Percentiles rank a stretch among this genome's conserved stretches.
These are phyloP conservation scores for Sycophila sp. DNA, from an alignment of 1,140 invertebrate species.

Conservation along the genomic window DNA sequence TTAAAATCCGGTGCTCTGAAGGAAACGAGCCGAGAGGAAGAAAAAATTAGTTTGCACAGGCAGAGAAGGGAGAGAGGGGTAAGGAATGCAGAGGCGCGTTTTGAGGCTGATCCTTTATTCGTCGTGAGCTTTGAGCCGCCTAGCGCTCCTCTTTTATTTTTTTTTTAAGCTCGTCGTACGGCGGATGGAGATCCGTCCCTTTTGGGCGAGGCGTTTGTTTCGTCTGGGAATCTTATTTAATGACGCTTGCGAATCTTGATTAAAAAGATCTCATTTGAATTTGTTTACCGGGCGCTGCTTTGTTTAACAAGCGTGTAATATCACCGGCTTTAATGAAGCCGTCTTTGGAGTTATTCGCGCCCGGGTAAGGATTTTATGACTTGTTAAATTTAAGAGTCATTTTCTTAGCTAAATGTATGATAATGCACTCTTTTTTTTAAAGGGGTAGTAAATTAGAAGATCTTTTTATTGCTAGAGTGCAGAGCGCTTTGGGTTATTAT, in stretches of 20 bases:
- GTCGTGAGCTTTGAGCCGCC: too few relatives aligned
- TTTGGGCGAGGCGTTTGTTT: background rate
- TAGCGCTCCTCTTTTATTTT: too few relatives aligned
- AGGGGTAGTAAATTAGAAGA: too few relatives aligned
- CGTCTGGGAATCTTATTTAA: background rate
- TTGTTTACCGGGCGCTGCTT: background rate
- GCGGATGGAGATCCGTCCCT: too few relatives aligned
- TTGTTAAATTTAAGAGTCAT: slow-evolving; percentile 2
- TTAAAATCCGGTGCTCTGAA: slow-evolving; percentile 19
- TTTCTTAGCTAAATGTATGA: too few relatives aligned
- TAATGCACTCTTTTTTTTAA: too few relatives aligned
- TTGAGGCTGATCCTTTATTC: too few relatives aligned
- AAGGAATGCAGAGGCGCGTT: too few relatives aligned
- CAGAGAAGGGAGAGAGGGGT: too few relatives aligned
- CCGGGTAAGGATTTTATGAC: background rate
- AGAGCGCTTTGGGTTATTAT: too few relatives aligned
- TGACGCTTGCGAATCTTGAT: background rate
- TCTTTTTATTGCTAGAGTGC: too few relatives aligned
- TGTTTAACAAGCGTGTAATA: background rate
- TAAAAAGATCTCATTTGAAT: background rate
- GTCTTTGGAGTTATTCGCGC: background rate
- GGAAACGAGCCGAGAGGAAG: background rate
- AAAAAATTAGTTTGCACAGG: slow-evolving; percentile 7
- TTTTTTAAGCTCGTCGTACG: too few relatives aligned
- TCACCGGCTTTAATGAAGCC: background rate